Base-by-base conservation (phyloP, 2,797 vertebrate species). In the Myotis vivesi region DNA sequence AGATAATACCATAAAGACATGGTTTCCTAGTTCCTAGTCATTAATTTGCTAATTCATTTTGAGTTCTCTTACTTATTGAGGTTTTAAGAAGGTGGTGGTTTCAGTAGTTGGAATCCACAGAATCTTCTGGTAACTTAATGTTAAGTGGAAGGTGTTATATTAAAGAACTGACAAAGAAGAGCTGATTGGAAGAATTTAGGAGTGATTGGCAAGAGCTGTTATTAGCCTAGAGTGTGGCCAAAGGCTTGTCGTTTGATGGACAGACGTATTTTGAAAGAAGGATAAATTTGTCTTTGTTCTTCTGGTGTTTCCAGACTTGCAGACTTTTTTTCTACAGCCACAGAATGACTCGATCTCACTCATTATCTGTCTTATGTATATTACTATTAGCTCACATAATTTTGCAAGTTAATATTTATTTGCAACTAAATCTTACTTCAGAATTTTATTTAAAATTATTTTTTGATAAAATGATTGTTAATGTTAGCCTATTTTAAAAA, bases 1-100 rank as follows among this genome's bases (percentile, higher is more conserved):
- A 55, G 28, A 69, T 91, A 59, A 82, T 38, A 22, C 10, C 33
- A 64, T 55, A 79, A 90, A 96, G 57, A 57, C 7, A 75, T 62
- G 17, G 2, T 96, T 73, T 84, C 76, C 30, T 75, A 30, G 38
- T 55, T 28, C 11, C 19, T 28, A 7, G 3, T 71, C 68, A 92
- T 72, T 94, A 88, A 73, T 86, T 33, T 94, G 4, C 41, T 95
- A 49, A 80, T 88, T 88, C n/a, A 86, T 88, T 95, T 82, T 59
- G 72, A 92, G 33, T 66, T 75, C 53, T 92, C 3, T n/a, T 77
- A 64, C 44, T 73, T 87, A 44, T 15, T 3, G 25, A 95, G 16
- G 23, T 94, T 88, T 94, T 44, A 64, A 28, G 46, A 94, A 90
- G 41, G 81, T 87, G 66, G 23, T 84, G n/a, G 92, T 91, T 91